Conservation (phyloP, 1,140 invertebrate genomes). For the Trichonephila inaurata region DNA sequence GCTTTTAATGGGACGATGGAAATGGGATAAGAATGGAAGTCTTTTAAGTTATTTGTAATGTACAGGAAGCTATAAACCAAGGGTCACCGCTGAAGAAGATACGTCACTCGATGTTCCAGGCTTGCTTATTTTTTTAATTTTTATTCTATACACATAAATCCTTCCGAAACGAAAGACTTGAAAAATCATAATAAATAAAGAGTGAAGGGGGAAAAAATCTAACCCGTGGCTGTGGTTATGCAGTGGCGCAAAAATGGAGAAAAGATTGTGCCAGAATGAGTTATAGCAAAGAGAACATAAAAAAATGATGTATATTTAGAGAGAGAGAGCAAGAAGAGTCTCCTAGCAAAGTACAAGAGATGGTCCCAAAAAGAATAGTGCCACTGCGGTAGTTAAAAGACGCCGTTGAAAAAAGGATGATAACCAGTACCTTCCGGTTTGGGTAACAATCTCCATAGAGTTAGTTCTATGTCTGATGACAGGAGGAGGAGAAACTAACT, state of each 20-base stretch:
- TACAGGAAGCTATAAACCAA: slow-evolving; percentile 74
- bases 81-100: slow-evolving; percentile 69
- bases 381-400: slow-evolving; percentile 46
- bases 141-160: slow-evolving; percentile 37
- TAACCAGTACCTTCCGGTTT: background rate
- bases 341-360: slow-evolving; percentile 27
- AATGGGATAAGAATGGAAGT: slow-evolving; percentile 59
- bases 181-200: slow-evolving; percentile 18
- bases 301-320: background rate
- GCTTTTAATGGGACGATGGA: slow-evolving; percentile 67
- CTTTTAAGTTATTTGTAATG: background rate
- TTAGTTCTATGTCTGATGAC: slow-evolving; percentile 46
- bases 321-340: background rate
- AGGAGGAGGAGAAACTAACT: slow-evolving; percentile 55
- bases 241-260: slow-evolving; percentile 46
- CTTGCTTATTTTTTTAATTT: slow-evolving; percentile 12
- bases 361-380: slow-evolving; percentile 24
- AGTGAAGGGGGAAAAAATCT: background rate
- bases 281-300: slow-evolving; percentile 26
- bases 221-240: slow-evolving; percentile 63
- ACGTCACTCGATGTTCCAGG: background rate
- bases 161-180: slow-evolving; percentile 38
- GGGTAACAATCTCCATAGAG: background rate
- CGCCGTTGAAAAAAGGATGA: slow-evolving; percentile 42
- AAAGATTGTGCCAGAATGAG: slow-evolving; percentile 61